A percentile compares a stretch with the other conserved stretches of the same genome.
Conservation (phyloP, 2,888 invertebrate species). For the Sinodicranocentrus sp. region DNA sequence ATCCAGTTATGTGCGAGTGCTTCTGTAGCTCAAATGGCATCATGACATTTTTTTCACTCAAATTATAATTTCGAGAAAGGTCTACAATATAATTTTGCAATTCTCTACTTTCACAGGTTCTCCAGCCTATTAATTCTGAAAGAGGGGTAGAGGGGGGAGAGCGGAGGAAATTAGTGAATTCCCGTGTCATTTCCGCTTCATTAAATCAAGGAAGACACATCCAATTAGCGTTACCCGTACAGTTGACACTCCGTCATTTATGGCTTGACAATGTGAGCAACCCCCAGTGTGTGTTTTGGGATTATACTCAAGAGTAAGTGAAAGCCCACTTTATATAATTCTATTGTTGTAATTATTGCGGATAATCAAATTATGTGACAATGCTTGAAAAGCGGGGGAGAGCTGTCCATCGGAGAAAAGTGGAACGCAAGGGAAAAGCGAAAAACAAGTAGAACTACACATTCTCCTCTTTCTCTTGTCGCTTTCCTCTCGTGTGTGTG, state of each 20-base stretch:
- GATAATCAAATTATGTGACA: conserved; percentile 61
- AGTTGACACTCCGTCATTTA: conserved; percentile 89
- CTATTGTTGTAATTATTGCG: conserved; percentile 49
- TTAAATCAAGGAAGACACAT: conserved; percentile 93
- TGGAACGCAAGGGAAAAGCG: too few species aligned
- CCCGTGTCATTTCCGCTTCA: conserved; percentile 94
- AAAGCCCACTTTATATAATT: conserved; percentile 50
- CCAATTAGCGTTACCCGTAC: conserved; percentile 90
- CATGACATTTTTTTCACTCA: neutral
- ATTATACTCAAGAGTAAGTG: conserved; percentile 81
- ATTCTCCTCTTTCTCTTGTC: too few species aligned
- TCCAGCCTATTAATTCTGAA: conserved; percentile 74
- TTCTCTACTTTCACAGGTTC: conserved; percentile 68
- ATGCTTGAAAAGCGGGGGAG: conserved; percentile 32
- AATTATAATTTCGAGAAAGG: too few species aligned
- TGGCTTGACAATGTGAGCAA: conserved; percentile 92
- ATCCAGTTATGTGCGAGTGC: too few species aligned
- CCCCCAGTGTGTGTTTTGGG: conserved; percentile 96
- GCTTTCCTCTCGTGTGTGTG: too few species aligned
- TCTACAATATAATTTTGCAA: too few species aligned
- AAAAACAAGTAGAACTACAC: too few species aligned
- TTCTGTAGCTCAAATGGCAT: conserved; percentile 1
- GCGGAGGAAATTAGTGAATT: conserved; percentile 78
- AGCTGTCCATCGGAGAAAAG: conserved; percentile 50
- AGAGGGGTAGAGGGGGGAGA: conserved; percentile 68